phyloP scores from a whole-genome alignment of 2,888 invertebrate species.

The Trachelus tabidus region DNA sequence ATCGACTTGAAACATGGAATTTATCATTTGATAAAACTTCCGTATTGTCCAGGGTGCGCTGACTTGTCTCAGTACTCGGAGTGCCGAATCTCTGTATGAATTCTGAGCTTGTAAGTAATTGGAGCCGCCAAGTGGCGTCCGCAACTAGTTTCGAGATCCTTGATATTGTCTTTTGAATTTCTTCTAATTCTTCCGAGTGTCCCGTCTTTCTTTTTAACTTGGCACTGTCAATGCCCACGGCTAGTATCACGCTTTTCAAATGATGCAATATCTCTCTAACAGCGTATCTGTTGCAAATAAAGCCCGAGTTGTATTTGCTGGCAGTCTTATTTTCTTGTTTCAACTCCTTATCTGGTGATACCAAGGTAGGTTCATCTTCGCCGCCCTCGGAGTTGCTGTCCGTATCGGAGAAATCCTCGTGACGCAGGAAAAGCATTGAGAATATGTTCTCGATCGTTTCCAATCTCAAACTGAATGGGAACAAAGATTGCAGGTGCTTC shows the following conservation, averaged over 20 bases:
- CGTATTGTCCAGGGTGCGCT: constrained; percentile 33
- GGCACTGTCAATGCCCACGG: constrained; percentile 59
- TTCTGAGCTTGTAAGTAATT: constrained; percentile 73
- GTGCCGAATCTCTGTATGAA: constrained; percentile 67
- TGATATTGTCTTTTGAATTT: constrained; percentile 40
- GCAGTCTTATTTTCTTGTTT: constrained; percentile 51
- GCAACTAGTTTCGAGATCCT: constrained; percentile 68
- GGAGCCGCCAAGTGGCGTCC: constrained; percentile 80
- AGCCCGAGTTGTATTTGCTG: constrained; percentile 54
- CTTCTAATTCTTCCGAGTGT: constrained; percentile 30
- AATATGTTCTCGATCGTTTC: constrained; percentile 81
- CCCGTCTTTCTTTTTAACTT: constrained; percentile 57
- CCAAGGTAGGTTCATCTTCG: constrained; percentile 66
- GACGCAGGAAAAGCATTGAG: constrained; percentile 75
- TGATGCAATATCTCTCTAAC: constrained; percentile 72
- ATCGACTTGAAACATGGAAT: constrained; percentile 28
- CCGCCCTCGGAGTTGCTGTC: constrained; percentile 65
- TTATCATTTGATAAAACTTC: constrained; percentile 32
- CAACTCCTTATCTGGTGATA: constrained; percentile 69
- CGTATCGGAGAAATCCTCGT: constrained; percentile 71
- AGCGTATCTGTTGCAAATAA: constrained; percentile 72
- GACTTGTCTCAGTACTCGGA: constrained; percentile 60
- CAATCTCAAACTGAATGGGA: constrained; percentile 48
- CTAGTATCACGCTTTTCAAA: constrained; percentile 70
- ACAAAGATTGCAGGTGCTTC: constrained; percentile 37